Conservation (phyloP, 2,888 invertebrate genomes). For the Aphrophora alni region DNA sequence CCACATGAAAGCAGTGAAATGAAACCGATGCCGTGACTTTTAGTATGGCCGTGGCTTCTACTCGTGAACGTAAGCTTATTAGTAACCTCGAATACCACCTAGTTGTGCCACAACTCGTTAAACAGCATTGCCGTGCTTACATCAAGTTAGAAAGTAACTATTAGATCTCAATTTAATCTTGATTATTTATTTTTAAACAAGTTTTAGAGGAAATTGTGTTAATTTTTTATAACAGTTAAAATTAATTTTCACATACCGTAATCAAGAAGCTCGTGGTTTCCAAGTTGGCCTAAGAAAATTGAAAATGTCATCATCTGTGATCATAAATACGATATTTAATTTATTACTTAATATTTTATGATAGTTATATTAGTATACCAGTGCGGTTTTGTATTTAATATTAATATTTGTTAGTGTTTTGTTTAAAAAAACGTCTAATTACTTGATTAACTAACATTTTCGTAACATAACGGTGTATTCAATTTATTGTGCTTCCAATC, state of each 20-base stretch:
- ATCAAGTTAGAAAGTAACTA: neutral
- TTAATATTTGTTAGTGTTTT: neutral
- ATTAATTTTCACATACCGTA: neutral
- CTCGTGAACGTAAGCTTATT: neutral
- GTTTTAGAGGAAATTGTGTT: neutral
- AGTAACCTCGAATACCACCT: neutral
- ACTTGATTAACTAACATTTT: neutral
- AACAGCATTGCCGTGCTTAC: neutral
- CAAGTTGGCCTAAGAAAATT: slow-evolving; percentile 35
- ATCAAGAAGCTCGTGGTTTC: slow-evolving; percentile 10
- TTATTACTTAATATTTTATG: slow-evolving; percentile 4
- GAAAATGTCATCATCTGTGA: slow-evolving; percentile 47
- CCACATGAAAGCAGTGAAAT: slow-evolving; percentile 42
- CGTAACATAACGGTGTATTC: neutral
- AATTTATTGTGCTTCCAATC: neutral
- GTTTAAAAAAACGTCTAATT: neutral
- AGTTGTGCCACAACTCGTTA: neutral
- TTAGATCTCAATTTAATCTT: neutral
- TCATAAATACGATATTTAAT: slow-evolving; percentile 14
- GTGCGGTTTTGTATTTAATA: neutral
- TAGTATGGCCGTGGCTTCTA: slow-evolving; percentile 25
- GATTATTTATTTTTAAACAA: neutral
- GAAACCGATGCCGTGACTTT: neutral
- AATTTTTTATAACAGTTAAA: neutral
- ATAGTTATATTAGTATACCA: slow-evolving; percentile 9